Percentiles rank a stretch among this genome's conserved stretches.
Evolutionary conservation across 2,113 vertebrate genomes (phyloP).

Genomic region (Asarcornis scutulata): DNA sequence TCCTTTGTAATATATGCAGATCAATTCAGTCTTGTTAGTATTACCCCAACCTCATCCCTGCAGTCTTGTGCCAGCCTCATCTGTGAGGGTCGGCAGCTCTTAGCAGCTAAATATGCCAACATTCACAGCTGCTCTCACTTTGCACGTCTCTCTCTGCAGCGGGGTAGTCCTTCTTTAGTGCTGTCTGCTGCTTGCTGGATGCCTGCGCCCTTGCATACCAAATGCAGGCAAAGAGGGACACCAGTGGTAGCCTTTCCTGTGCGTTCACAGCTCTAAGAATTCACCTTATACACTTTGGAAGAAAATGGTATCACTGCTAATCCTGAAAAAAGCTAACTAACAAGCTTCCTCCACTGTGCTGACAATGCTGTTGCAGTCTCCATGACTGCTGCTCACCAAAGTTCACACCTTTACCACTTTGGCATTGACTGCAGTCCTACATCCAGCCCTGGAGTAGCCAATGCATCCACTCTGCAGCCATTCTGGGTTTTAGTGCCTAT

Average conservation of each 20-base stretch:
- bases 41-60: not conserved
- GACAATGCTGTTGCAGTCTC: not conserved
- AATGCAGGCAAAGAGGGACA: not conserved
- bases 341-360: rapidly evolving
- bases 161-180: not conserved
- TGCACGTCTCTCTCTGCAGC: not conserved
- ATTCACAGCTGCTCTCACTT: slow-evolving; percentile 36
- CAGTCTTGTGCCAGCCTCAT: slow-evolving; percentile 52
- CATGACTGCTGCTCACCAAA: not conserved
- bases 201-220: not conserved
- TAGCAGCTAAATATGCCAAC: not conserved
- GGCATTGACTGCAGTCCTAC: not conserved
- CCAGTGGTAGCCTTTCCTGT: rapidly evolving
- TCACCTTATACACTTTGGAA: not conserved
- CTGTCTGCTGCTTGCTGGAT: not conserved
- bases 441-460: not conserved
- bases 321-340: not conserved
- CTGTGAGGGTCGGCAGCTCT: slow-evolving; percentile 30
- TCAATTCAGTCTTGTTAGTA: slow-evolving; percentile 28
- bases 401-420: not conserved
- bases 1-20: slow-evolving; percentile 26
- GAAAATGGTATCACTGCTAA: rapidly evolving
- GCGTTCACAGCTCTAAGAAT: rapidly evolving
- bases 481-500: not conserved
- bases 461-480: not conserved